Evolutionary conservation across 2,888 invertebrate genomes (phyloP).

Genomic region (Phyto melanocephala): DNA sequence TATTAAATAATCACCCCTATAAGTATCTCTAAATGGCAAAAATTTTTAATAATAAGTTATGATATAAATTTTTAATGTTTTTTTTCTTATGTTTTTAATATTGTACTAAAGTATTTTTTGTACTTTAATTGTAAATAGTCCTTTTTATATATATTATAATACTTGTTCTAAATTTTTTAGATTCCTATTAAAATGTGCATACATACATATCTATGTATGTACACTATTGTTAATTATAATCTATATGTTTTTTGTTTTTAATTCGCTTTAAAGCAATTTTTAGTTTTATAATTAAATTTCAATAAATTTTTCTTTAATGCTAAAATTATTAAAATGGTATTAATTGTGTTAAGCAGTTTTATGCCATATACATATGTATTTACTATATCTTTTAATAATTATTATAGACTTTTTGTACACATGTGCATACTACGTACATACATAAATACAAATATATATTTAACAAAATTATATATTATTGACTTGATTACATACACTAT

Average conservation of each 20-base stretch:
- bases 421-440: not conserved
- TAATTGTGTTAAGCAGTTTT: conserved; percentile 28
- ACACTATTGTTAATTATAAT: not conserved
- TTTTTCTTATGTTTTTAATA: conserved; percentile 14
- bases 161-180: not conserved
- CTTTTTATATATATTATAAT: not conserved
- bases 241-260: conserved; percentile 19
- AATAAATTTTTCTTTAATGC: not conserved
- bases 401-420: not conserved
- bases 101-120: conserved; percentile 33
- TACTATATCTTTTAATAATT: not conserved
- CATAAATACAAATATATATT: not conserved
- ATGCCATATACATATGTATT: conserved; percentile 22
- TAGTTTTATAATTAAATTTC: not conserved
- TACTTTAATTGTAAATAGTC: conserved; percentile 42
- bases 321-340: not conserved
- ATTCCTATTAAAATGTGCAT: conserved; percentile 12
- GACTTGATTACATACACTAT: not conserved
- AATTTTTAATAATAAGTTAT: no score
- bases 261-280: conserved; percentile 18
- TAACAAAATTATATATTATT: not conserved
- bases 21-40: conserved; percentile 14
- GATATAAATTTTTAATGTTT: no score
- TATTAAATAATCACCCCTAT: conserved; percentile 63
- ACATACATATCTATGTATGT: not conserved